These are phyloP conservation scores for Microctenopoma stevenorrisi DNA, from an alignment of 2,797 vertebrate genomes.

Conservation along the genomic window DNA sequence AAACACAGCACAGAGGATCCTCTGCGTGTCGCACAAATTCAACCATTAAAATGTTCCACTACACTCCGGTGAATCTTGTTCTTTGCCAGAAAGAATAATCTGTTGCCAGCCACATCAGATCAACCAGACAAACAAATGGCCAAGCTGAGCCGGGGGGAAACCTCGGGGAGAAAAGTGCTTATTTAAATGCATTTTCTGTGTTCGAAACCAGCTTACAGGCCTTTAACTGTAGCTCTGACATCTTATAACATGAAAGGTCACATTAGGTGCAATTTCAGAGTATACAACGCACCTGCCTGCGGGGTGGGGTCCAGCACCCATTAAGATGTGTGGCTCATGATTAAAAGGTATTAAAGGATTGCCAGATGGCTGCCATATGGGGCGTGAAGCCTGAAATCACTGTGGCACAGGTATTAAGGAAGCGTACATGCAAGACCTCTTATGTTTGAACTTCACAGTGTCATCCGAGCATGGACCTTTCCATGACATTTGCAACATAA, in stretches of 20 bases:
- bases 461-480: neutral
- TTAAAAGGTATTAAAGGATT: conserved; percentile 75
- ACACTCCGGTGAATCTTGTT: neutral
- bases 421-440: conserved; percentile 4
- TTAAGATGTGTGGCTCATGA: conserved; percentile 55
- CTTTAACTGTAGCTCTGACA: neutral
- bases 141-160: neutral
- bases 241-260: neutral
- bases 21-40: neutral
- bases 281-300: neutral
- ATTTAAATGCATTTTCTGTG: neutral
- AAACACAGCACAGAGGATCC: neutral
- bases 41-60: neutral
- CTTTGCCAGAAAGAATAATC: conserved; percentile 24
- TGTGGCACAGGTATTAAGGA: conserved; percentile 23
- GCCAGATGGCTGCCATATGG: conserved; percentile 68
- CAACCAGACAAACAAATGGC: conserved; percentile 10
- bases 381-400: conserved; percentile 45
- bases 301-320: conserved; percentile 40
- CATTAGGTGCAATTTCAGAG: conserved; percentile 27
- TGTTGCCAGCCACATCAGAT: conserved; percentile 15
- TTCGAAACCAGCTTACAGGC: neutral
- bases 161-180: neutral
- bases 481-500: neutral
- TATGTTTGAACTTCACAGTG: neutral